Evolutionary conservation across 2,797 vertebrate genomes (phyloP), one percentile per base, ranked within the genome.

Genomic region (Coilia nasus): DNA sequence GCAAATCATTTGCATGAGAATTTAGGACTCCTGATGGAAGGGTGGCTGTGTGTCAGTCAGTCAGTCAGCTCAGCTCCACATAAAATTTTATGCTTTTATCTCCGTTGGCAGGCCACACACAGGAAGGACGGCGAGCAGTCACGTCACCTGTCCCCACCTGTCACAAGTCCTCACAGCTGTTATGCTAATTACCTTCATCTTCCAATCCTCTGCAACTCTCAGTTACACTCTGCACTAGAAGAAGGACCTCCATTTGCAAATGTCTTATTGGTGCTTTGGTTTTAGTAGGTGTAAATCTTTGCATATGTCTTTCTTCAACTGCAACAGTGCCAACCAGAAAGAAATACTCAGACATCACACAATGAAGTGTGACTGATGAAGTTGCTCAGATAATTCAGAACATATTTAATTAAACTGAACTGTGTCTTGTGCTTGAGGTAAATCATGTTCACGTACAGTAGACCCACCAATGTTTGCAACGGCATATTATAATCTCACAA

Each of bases 111-210:
- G 90, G 23, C 82, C 88, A 88, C 90, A 92, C 90, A 88, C 87
- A 85, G 59, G 85, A 85, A 56, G 85, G 62, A 85, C 89, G 83
- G 64, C 84, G 88, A 90, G 91, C 90, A 91, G 89, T 89, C 86
- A 81, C 83, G 3, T 71, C 28, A 31, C 11, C 64, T 81, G 83
- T 85, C 35, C 50, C 50, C 50, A 54, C 75, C 89, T 87, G 83
- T 91, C 90, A 93, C 93, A 90, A 92, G 87, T 90, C 88, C 88
- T 7, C 64, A 7, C 31, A 21, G 71, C 17, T 21, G 41, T 78
- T 21, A 87, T 90, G 91, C 89, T 93, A 92, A 93, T 92, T 92
- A 90, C 88, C 87, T 91, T 83, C 81, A 84, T 83, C 83, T 86
- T 23, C 80, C n/a, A n/a, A n/a, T n/a, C n/a, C 67, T 81, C 46